Conservation (phyloP, 2,113 vertebrate species). For the Cariama cristata region DNA sequence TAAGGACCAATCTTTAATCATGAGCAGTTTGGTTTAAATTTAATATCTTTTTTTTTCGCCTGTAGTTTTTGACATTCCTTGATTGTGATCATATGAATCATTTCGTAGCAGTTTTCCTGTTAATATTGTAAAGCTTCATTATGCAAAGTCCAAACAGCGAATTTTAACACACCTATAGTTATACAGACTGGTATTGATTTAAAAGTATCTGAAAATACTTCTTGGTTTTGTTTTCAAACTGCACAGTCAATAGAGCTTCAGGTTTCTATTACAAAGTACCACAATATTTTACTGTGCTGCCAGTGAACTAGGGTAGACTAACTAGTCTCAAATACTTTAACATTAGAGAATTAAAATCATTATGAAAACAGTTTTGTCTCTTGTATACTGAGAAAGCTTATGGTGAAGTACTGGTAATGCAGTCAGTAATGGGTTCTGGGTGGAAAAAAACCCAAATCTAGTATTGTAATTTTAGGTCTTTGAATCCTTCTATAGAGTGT, state of each 20-base stretch:
- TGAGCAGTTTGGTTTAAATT: background rate
- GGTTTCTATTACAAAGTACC: background rate
- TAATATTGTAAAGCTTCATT: background rate
- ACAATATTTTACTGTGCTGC: background rate
- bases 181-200: background rate
- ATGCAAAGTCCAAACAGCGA: background rate
- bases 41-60: background rate
- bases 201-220: background rate
- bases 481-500: background rate
- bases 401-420: background rate
- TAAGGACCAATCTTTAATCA: background rate
- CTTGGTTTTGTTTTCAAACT: background rate
- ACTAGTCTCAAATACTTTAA: background rate
- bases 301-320: background rate
- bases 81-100: background rate
- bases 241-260: background rate
- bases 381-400: background rate
- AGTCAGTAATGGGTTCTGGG: background rate
- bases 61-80: background rate
- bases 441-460: fast-evolving
- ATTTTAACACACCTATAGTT: background rate
- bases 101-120: background rate
- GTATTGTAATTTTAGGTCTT: background rate
- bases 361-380: background rate
- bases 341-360: background rate